These are phyloP conservation scores for Muscidifurax raptorellus DNA, from an alignment of 1,140 invertebrate species.

Conservation along the genomic window DNA sequence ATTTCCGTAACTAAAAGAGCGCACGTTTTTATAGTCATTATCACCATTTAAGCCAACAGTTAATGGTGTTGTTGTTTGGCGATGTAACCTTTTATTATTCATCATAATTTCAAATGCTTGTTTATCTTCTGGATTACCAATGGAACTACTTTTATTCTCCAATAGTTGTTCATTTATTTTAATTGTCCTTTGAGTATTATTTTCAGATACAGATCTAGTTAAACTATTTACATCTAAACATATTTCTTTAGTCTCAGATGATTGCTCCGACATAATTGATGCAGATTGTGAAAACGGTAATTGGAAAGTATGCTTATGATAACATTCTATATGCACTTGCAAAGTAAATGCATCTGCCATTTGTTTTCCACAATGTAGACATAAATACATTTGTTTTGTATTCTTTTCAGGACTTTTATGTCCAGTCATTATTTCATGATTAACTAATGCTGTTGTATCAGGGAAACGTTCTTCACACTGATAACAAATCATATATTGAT, in stretches of 20 bases:
- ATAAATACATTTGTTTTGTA: conserved; percentile 66
- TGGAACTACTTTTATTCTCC: background rate
- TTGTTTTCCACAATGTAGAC: conserved; percentile 68
- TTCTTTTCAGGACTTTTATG: conserved; percentile 60
- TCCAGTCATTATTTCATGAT: conserved; percentile 67
- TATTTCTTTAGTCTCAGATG: background rate
- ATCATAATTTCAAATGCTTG: conserved; percentile 68
- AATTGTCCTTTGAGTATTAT: background rate
- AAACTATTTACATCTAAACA: background rate
- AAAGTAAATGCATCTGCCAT: conserved; percentile 67
- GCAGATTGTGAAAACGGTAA: background rate
- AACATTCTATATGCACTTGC: conserved; percentile 50
- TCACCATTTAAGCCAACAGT: conserved; percentile 67
- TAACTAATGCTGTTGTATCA: conserved; percentile 62
- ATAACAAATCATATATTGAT: conserved; percentile 55
- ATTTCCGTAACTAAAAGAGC: conserved; percentile 69
- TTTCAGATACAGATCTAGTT: background rate
- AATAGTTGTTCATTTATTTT: background rate
- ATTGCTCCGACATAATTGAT: background rate
- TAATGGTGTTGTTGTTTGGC: conserved; percentile 59
- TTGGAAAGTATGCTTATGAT: background rate
- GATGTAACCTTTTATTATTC: conserved; percentile 64
- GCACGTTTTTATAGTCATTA: conserved; percentile 63
- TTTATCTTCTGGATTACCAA: background rate
- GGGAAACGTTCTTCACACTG: conserved; percentile 67